phyloP scores from a whole-genome alignment of 1,140 invertebrate species.

The Streblospio benedicti region DNA sequence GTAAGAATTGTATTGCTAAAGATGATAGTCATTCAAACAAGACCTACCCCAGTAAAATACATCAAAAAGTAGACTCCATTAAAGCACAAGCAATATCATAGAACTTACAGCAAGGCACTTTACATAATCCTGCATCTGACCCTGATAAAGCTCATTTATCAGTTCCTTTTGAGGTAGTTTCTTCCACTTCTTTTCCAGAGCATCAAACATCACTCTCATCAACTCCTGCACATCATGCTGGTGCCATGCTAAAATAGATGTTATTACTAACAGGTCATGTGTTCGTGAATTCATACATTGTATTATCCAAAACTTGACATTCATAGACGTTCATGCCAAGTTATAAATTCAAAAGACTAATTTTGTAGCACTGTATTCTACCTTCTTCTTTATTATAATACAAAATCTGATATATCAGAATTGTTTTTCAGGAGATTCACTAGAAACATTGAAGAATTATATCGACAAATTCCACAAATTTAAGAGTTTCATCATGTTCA shows the following conservation, averaged over 20 bases:
- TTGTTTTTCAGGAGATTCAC: no score
- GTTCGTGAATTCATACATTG: no score
- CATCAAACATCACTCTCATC: constrained; percentile 86
- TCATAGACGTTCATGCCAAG: no score
- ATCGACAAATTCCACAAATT: no score
- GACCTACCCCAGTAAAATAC: not conserved
- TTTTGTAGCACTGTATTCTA: no score
- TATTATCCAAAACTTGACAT: no score
- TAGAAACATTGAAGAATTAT: no score
- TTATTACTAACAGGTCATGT: no score
- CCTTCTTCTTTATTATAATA: not conserved
- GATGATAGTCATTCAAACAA: no score
- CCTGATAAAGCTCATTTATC: constrained; percentile 70
- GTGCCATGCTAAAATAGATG: constrained; percentile 68
- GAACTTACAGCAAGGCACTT: constrained; percentile 65
- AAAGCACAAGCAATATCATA: not conserved
- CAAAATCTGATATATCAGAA: not conserved
- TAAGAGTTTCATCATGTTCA: no score
- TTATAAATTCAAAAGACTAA: no score
- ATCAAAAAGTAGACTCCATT: not conserved
- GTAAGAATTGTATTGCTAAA: no score
- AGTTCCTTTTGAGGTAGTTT: constrained; percentile 73
- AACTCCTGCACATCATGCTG: constrained; percentile 89
- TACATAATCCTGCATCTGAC: constrained; percentile 82
- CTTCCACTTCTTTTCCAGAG: constrained; percentile 76